Base-by-base conservation (phyloP, 2,888 invertebrate species). In the Drosophila leonis region DNA sequence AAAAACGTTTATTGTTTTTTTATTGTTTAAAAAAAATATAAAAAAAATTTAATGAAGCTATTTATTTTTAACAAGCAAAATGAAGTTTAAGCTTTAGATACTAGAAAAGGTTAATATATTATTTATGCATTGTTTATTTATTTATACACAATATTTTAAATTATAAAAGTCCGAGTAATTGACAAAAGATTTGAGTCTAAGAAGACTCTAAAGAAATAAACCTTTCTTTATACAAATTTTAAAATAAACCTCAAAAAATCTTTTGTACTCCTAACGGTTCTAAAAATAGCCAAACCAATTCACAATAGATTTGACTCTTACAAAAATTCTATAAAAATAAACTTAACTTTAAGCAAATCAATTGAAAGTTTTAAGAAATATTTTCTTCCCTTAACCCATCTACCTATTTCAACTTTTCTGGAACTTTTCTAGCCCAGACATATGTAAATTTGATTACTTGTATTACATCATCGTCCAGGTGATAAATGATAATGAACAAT, bases 401-500 rank as follows among this genome's bases (percentile, higher is more conserved):
- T 33, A 13, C 12, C 42, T 24, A 20, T 33, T 12, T 4, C 0
- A 1, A 24, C 9, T 18, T 20, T 59, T 48, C 37, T 48, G 29
- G 48, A 48, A n/a, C n/a, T n/a, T 46, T 1, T 2, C 13, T 20
- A 15, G 29, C 1, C 8, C 10, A 9, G 18, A 10, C n/a, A 37
- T 27, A 48, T 55, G 18, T 46, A 33, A 39, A 29, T 52, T 62
- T 39, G 13, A 57, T 62, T 54, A 24, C 57, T 24, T 8, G 27
- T 44, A 73, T 75, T 75, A 78, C 68, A 78, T 75, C 68, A 75
- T 54, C 63, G 35, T 35, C 3, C 8, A 56, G 33, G 52, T 37
- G 49, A 37, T 55, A 37, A 48, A 46, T 10, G 46, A n/a, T 49
- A 33, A 42, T 54, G 27, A 62, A 78, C 67, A 75, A 78, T 73